Percentiles rank a stretch among this genome's conserved stretches.
phyloP scores from a whole-genome alignment of 2,888 invertebrate genomes.

The Napeogenes sylphis region DNA sequence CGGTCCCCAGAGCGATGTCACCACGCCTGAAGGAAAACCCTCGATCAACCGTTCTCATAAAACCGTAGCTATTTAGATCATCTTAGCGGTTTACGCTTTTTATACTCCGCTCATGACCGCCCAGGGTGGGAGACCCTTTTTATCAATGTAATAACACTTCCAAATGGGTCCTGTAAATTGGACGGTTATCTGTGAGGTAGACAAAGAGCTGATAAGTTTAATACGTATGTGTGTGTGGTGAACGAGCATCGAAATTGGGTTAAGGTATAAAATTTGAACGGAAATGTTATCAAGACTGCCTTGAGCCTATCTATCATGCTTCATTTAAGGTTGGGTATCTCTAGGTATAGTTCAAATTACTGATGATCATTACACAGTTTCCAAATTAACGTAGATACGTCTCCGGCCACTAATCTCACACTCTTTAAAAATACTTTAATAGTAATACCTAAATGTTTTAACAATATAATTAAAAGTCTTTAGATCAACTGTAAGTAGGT shows the following conservation, averaged over 20 bases:
- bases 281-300: background rate
- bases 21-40: slow-evolving; percentile 39
- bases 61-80: slow-evolving; percentile 67
- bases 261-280: slow-evolving; percentile 1
- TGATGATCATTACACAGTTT: background rate
- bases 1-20: slow-evolving; percentile 30
- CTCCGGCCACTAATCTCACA: too few relatives aligned
- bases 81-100: slow-evolving; percentile 46
- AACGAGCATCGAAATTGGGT: background rate
- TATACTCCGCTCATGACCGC: slow-evolving; percentile 12
- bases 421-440: too few relatives aligned
- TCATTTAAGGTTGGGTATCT: background rate
- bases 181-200: slow-evolving; percentile 41
- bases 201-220: slow-evolving; percentile 57
- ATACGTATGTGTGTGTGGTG: slow-evolving; percentile 36
- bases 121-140: slow-evolving; percentile 1
- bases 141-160: background rate
- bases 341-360: background rate
- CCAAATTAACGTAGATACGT: too few relatives aligned
- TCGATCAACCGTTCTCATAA: slow-evolving; percentile 55
- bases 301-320: background rate
- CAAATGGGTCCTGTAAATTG: slow-evolving; percentile 5
- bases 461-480: too few relatives aligned
- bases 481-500: too few relatives aligned
- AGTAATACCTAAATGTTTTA: too few relatives aligned